Percentiles rank a stretch among this genome's conserved stretches.
phyloP scores from a whole-genome alignment of 2,888 invertebrate genomes.

The Drosophila ezoana region DNA sequence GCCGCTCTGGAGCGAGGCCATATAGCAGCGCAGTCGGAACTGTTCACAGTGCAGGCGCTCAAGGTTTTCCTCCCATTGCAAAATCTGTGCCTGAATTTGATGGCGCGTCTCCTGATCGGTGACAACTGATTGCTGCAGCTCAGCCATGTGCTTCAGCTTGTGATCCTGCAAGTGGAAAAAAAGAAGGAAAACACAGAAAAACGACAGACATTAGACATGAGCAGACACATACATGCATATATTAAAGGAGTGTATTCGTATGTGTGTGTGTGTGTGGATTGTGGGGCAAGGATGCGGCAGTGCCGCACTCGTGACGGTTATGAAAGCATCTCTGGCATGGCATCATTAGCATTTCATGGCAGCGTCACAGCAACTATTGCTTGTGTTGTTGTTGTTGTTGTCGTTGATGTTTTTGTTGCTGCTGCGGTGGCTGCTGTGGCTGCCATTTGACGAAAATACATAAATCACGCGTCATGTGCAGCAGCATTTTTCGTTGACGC shows the following conservation, averaged over 20 bases:
- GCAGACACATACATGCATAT: slow-evolving; percentile 22
- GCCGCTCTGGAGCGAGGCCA: slow-evolving; percentile 97
- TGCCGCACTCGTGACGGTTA: slow-evolving; percentile 51
- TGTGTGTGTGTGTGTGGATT: slow-evolving; percentile 10
- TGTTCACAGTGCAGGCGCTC: slow-evolving; percentile 98
- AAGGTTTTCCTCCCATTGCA: slow-evolving; percentile 98
- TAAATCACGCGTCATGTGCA: slow-evolving; percentile 78
- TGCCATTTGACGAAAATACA: slow-evolving; percentile 78
- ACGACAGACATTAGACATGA: slow-evolving; percentile 54
- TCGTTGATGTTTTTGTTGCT: slow-evolving; percentile 30
- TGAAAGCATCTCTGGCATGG: slow-evolving; percentile 68
- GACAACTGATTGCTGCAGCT: slow-evolving; percentile 98
- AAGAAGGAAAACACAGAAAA: slow-evolving; percentile 9
- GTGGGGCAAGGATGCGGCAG: slow-evolving; percentile 34
- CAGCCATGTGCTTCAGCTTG: slow-evolving; percentile 99
- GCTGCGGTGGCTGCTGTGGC: slow-evolving; percentile 48
- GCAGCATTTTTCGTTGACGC: slow-evolving; percentile 65
- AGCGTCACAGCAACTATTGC: slow-evolving; percentile 45
- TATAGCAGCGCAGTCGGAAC: slow-evolving; percentile 97
- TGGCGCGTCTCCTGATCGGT: slow-evolving; percentile 96
- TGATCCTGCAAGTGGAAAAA: slow-evolving; percentile 91
- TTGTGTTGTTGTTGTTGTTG: slow-evolving; percentile 33
- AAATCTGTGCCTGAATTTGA: slow-evolving; percentile 96
- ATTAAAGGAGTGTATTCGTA: background rate
- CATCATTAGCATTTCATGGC: slow-evolving; percentile 79